These are phyloP conservation scores for Drosophila maculinotata DNA, from an alignment of 2,888 invertebrate species.

Conservation along the genomic window DNA sequence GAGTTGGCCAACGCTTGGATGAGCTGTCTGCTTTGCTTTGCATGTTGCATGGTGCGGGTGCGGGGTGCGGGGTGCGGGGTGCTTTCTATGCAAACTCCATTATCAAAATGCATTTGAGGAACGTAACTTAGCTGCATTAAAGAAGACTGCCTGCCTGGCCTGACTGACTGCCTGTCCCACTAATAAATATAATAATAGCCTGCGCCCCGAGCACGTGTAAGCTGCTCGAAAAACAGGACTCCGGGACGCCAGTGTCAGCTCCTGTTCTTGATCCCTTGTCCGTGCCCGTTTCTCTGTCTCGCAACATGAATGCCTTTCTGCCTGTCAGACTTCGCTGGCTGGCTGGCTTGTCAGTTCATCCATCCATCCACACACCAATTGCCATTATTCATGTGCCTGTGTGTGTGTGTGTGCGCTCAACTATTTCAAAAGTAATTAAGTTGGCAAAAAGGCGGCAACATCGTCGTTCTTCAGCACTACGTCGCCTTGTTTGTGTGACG, in stretches of 20 bases:
- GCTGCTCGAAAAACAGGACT: constrained; percentile 9
- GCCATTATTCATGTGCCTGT: constrained; percentile 44
- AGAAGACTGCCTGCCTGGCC: constrained; percentile 23
- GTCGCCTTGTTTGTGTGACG: constrained; percentile 37
- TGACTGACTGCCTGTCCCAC: constrained; percentile 9
- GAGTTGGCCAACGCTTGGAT: constrained; percentile 15
- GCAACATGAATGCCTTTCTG: constrained; percentile 9
- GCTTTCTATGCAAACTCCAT: constrained; percentile 39
- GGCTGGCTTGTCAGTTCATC: constrained; percentile 31
- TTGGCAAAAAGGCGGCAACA: no score
- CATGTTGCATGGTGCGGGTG: no score
- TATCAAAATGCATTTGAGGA: constrained; percentile 53
- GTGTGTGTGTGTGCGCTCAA: constrained; percentile 49
- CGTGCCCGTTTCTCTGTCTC: background rate
- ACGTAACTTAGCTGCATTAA: constrained; percentile 39
- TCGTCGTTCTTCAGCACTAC: no score
- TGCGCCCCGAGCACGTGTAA: constrained; percentile 25
- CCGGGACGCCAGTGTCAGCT: constrained; percentile 1
- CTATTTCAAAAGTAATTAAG: constrained; percentile 79
- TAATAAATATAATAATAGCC: constrained; percentile 53
- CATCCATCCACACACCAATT: constrained; percentile 36
- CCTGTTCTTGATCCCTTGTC: background rate
- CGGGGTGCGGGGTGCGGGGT: background rate
- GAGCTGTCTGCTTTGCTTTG: no score
- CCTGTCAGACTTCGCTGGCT: no score